A percentile compares a stretch with the other conserved stretches of the same genome.
These are phyloP conservation scores for Callopanchax toddi DNA, from an alignment of 2,113 vertebrate genomes.

Conservation along the genomic window DNA sequence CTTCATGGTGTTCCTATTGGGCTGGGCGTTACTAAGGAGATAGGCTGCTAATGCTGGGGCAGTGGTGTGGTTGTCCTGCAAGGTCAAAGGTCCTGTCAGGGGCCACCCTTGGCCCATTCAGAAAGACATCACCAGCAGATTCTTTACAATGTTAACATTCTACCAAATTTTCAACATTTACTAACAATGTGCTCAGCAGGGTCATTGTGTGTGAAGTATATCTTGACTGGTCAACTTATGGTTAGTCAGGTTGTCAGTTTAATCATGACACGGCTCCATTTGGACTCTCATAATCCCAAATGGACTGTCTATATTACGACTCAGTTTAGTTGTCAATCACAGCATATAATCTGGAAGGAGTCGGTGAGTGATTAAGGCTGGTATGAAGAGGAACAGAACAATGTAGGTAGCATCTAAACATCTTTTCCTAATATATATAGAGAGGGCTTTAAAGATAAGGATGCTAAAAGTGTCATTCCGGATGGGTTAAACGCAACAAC, in stretches of 20 bases:
- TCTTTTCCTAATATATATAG: no score
- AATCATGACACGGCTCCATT: constrained; percentile 64
- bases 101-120: constrained; percentile 68
- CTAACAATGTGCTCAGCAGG: constrained; percentile 60
- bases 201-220: constrained; percentile 56
- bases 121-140: constrained; percentile 74
- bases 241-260: constrained; percentile 73
- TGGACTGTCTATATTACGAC: constrained; percentile 60
- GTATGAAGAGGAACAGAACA: constrained; percentile 3
- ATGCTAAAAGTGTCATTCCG: no score
- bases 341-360: constrained; percentile 42
- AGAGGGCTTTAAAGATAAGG: no score
- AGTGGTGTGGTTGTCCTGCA: constrained; percentile 49
- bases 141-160: constrained; percentile 82
- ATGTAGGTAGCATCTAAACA: no score
- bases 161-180: constrained; percentile 73
- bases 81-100: constrained; percentile 73
- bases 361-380: constrained; percentile 21
- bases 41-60: constrained; percentile 46
- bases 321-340: constrained; percentile 73
- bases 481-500: no score
- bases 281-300: constrained; percentile 72
- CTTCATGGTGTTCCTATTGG: constrained; percentile 36
- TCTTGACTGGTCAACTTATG: constrained; percentile 62
- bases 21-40: constrained; percentile 59